Percentiles rank a stretch among this genome's conserved stretches.
These are phyloP conservation scores for Drosophila novamexicana DNA, from an alignment of 1,140 invertebrate species.

Conservation along the genomic window DNA sequence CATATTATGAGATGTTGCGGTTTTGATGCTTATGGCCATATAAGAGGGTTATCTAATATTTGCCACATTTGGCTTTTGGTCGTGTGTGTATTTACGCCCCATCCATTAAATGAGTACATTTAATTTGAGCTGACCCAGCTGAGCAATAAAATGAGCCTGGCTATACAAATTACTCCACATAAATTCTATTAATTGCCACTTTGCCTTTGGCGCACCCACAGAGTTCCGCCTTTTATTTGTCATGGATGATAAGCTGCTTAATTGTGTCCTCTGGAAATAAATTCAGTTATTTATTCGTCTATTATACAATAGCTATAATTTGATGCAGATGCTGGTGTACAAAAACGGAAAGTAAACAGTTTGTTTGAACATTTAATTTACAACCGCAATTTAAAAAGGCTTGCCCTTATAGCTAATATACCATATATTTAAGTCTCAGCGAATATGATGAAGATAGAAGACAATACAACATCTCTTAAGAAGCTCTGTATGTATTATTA, in stretches of 20 bases:
- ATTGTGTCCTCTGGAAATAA: background rate
- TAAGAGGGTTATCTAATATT: conserved; percentile 41
- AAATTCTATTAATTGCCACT: conserved; percentile 42
- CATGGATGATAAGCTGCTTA: conserved; percentile 16
- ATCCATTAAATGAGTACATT: conserved; percentile 26
- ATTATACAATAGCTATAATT: background rate
- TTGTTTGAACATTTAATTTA: background rate
- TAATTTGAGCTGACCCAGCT: conserved; percentile 36
- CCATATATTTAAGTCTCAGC: no score
- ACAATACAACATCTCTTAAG: no score
- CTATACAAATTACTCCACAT: conserved; percentile 54
- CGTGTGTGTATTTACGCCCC: conserved; percentile 6
- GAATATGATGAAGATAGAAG: no score
- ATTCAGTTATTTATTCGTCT: conserved; percentile 12
- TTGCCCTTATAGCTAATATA: no score
- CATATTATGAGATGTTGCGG: conserved; percentile 46
- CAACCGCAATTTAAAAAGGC: background rate
- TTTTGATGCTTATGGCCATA: conserved; percentile 35
- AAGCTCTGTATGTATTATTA: no score
- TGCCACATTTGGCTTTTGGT: conserved; percentile 30
- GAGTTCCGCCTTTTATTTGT: background rate
- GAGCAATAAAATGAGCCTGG: conserved; percentile 51
- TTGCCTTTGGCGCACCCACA: conserved; percentile 2
- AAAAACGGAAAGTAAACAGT: background rate
- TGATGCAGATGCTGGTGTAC: background rate